These are phyloP conservation scores for Hyperopisus bebe DNA, from an alignment of 2,113 vertebrate species.

Conservation along the genomic window DNA sequence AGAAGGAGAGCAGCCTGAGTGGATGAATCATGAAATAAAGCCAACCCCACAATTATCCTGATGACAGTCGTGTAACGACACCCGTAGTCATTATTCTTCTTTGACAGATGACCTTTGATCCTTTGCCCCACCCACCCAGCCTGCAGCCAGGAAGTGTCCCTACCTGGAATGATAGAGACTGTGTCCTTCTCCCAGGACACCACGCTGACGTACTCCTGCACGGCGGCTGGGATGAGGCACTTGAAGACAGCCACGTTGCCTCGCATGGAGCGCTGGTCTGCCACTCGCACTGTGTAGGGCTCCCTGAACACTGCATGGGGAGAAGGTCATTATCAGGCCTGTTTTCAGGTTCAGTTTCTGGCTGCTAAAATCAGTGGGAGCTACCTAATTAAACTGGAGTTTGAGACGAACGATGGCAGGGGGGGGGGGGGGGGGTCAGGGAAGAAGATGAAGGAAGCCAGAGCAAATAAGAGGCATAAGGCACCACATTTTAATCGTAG, in stretches of 20 bases:
- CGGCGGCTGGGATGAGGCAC: conserved; percentile 97
- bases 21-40: not conserved
- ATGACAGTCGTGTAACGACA: not conserved
- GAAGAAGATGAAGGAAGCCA: not conserved
- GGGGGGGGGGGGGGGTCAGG: not conserved
- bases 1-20: not conserved
- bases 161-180: conserved; percentile 95
- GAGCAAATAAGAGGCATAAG: not conserved
- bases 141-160: conserved; percentile 29
- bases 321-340: not conserved
- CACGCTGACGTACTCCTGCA: conserved; percentile 97
- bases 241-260: conserved; percentile 98
- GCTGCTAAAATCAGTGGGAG: not conserved
- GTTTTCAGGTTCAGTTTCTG: not conserved
- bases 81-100: not conserved
- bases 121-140: not conserved
- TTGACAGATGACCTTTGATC: not conserved
- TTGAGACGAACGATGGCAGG: not conserved
- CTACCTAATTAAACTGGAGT: not conserved
- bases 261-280: conserved; percentile 98
- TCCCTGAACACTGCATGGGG: conserved; percentile 87
- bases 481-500: not conserved
- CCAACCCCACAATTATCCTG: not conserved
- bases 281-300: conserved; percentile 97
- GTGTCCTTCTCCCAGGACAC: conserved; percentile 99